Base-by-base conservation (phyloP, 2,888 invertebrate genomes). In the Caenorhabditis zanzibari region DNA sequence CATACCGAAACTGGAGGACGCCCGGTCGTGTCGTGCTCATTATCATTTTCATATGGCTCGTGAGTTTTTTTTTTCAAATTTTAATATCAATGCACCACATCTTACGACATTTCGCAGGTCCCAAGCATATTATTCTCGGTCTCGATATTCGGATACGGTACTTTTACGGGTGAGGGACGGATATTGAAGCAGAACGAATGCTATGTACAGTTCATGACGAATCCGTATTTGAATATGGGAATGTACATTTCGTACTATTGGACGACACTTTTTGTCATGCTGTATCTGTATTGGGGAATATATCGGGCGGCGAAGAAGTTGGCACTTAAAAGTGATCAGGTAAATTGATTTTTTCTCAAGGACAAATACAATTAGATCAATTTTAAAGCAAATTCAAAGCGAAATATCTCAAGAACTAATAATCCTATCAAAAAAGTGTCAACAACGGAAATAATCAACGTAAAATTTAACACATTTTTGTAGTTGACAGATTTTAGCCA, bases 141-240 rank as follows among this genome's bases (percentile, higher is more conserved):
- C 87, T 97, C 97, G 85, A 98, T 99, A 88, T 97, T 99, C 92
- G 98, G 98, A 56, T 99, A 98, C 97, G 98, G 98, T 92, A 97
- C 97, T 93, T 98, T 98, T 92, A 96, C 97, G 59, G 98, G 98
- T 24, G 86, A 84, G 35, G 87, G 86, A 69, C 81, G 92, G 64
- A 89, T 90, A 54, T 75, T 92, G 47, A 86, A 84, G 38, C 87
- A 86, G 44, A 86, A 89, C 84, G 91, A 92, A 75, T 92, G 92
- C 83, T 92, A 90, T 82, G 91, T 90, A 56, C 86, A 98, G 93
- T 99, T 99, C 93, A 94, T 98, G 83, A 97, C 97, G 93, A 97
- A 98, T 93, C 97, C 98, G 0, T 95, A 97, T 72, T 98, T 99
- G 93, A 98, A 98, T 93, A 97, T 98, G 88, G 96, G 90, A 52